phyloP scores from a whole-genome alignment of 2,113 vertebrate species.

The Alectura lathami region DNA sequence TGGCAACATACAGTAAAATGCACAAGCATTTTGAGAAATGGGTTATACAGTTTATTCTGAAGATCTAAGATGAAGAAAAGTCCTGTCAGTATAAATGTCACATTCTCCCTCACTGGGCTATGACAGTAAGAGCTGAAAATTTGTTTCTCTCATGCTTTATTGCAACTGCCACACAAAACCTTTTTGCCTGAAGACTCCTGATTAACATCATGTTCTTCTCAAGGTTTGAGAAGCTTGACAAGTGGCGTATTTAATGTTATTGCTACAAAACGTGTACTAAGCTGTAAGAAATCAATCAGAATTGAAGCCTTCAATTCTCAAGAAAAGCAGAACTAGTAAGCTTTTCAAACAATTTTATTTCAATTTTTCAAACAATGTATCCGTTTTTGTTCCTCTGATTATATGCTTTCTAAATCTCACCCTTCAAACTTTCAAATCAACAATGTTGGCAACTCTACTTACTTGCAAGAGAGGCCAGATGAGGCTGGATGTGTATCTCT shows the following conservation, averaged over 20 bases:
- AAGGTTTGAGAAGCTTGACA: neutral
- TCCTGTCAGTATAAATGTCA: neutral
- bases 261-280: neutral
- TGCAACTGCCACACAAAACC: neutral
- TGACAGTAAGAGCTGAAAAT: neutral
- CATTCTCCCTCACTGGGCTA: neutral
- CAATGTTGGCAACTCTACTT: slow-evolving; percentile 55
- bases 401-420: neutral
- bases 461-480: slow-evolving; percentile 97
- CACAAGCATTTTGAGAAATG: neutral
- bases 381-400: neutral
- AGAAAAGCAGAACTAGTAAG: neutral
- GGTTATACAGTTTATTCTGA: neutral
- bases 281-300: neutral
- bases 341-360: neutral
- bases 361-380: neutral
- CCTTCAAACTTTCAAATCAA: neutral
- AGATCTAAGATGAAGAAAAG: neutral
- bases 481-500: slow-evolving; percentile 97
- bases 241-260: neutral
- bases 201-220: neutral
- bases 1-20: accelerated
- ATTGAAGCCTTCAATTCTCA: neutral
- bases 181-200: neutral
- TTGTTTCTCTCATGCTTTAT: neutral